phyloP scores from a whole-genome alignment of 2,888 invertebrate species.

The Drosophila mulleri region DNA sequence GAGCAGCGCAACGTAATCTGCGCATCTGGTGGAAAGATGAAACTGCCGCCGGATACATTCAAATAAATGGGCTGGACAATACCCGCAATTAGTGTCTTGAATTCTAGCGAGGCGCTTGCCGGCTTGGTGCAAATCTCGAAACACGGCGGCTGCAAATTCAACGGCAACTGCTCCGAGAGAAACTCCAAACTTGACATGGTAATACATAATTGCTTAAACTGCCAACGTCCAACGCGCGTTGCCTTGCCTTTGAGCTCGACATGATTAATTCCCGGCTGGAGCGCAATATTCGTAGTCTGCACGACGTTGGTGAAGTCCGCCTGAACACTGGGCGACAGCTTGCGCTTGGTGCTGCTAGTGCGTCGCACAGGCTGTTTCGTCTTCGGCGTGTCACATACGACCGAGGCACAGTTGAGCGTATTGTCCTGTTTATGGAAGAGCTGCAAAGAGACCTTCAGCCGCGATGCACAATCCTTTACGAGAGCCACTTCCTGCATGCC shows the following conservation, averaged over 20 bases:
- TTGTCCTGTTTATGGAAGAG: slow-evolving; percentile 93
- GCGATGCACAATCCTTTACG: slow-evolving; percentile 43
- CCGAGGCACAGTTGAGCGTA: slow-evolving; percentile 90
- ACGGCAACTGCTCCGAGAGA: slow-evolving; percentile 88
- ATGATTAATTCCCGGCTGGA: slow-evolving; percentile 89
- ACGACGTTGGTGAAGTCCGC: slow-evolving; percentile 89
- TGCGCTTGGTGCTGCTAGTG: slow-evolving; percentile 90
- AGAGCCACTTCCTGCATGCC: slow-evolving; percentile 49
- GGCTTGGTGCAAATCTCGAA: slow-evolving; percentile 86
- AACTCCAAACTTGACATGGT: slow-evolving; percentile 89
- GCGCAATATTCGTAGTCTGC: slow-evolving; percentile 85
- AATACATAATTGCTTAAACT: slow-evolving; percentile 87
- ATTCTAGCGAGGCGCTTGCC: slow-evolving; percentile 86
- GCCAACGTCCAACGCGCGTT: slow-evolving; percentile 89
- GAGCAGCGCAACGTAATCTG: slow-evolving; percentile 83
- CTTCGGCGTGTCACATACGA: slow-evolving; percentile 89
- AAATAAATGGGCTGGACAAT: slow-evolving; percentile 91
- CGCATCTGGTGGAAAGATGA: slow-evolving; percentile 89
- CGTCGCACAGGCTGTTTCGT: slow-evolving; percentile 87
- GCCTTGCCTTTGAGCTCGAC: slow-evolving; percentile 88
- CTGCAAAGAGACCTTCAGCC: slow-evolving; percentile 88
- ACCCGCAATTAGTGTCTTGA: slow-evolving; percentile 92
- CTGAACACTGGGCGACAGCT: slow-evolving; percentile 88
- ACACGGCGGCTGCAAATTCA: slow-evolving; percentile 76
- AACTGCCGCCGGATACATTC: slow-evolving; percentile 92